Conservation (phyloP, 1,140 invertebrate genomes). For the Drosophila erecta region DNA sequence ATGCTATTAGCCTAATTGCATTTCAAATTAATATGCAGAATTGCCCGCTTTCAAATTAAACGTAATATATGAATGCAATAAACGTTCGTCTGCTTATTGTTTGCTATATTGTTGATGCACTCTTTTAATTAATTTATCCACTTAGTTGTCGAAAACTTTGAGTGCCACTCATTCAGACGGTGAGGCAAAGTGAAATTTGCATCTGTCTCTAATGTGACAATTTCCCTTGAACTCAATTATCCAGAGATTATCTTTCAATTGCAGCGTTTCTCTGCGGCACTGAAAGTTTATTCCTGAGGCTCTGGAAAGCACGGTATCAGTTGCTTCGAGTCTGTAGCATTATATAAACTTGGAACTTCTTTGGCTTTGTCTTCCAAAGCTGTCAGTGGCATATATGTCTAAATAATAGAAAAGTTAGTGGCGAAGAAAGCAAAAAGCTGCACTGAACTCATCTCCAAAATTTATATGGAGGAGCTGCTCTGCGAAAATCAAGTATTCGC, state of each 20-base stretch:
- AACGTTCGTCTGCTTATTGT: background rate
- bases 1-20: background rate
- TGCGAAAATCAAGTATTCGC: slow-evolving; percentile 69
- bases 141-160: slow-evolving; percentile 21
- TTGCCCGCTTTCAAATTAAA: background rate
- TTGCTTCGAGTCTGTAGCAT: slow-evolving; percentile 13
- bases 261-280: background rate
- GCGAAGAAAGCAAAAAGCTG: slow-evolving; percentile 38
- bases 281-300: background rate
- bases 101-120: slow-evolving; percentile 3
- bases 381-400: slow-evolving; percentile 75
- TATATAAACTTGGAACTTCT: slow-evolving; percentile 24
- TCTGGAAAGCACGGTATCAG: slow-evolving; percentile 15
- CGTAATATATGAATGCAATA: background rate
- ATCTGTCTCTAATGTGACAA: slow-evolving; percentile 18
- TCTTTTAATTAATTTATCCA: slow-evolving; percentile 21
- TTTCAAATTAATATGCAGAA: background rate
- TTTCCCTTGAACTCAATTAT: slow-evolving; percentile 13
- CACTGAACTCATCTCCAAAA: slow-evolving; percentile 46
- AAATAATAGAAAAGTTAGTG: slow-evolving; percentile 78
- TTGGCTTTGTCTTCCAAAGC: slow-evolving; percentile 43
- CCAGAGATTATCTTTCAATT: slow-evolving; percentile 31
- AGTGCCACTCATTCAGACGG: slow-evolving; percentile 9
- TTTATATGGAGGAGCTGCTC: slow-evolving; percentile 55
- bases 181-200: slow-evolving; percentile 26